Evolutionary conservation across 2,113 vertebrate species (phyloP).

Genomic region (Puntigrus tetrazona): DNA sequence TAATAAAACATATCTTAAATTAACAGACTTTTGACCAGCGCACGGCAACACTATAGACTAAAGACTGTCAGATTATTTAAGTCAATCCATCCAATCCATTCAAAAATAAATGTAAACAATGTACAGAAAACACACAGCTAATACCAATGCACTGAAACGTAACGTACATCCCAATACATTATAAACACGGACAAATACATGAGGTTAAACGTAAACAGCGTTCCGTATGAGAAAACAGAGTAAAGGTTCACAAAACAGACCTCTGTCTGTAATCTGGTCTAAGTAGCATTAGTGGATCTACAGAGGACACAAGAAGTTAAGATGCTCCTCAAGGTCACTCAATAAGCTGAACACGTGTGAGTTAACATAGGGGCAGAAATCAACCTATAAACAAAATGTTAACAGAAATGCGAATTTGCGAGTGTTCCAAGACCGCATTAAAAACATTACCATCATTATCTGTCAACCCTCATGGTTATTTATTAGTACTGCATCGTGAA

Average conservation of each 20-base stretch:
- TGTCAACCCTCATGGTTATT: neutral
- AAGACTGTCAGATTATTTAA: neutral
- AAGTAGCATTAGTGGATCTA: slow-evolving; percentile 23
- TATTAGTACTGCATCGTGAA: neutral
- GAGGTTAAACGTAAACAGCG: neutral
- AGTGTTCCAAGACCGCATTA: neutral
- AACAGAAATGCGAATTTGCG: neutral
- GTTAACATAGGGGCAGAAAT: neutral
- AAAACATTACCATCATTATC: neutral
- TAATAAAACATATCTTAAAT: too few species aligned
- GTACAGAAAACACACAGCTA: neutral
- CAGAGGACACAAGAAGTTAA: slow-evolving; percentile 3
- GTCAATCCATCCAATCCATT: neutral
- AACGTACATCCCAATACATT: neutral
- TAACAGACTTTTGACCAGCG: neutral
- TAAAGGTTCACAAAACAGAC: slow-evolving; percentile 5
- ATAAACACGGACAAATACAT: neutral
- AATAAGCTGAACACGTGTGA: slow-evolving; percentile 12
- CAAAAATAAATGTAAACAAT: neutral
- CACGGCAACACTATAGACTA: too few species aligned
- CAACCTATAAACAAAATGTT: neutral
- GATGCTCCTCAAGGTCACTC: slow-evolving; percentile 14
- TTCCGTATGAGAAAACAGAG: neutral
- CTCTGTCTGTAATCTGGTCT: slow-evolving; percentile 15
- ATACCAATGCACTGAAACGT: neutral